Evolutionary conservation across 2,113 vertebrate species (phyloP).

Genomic region (Brachypodius melanocephalos): DNA sequence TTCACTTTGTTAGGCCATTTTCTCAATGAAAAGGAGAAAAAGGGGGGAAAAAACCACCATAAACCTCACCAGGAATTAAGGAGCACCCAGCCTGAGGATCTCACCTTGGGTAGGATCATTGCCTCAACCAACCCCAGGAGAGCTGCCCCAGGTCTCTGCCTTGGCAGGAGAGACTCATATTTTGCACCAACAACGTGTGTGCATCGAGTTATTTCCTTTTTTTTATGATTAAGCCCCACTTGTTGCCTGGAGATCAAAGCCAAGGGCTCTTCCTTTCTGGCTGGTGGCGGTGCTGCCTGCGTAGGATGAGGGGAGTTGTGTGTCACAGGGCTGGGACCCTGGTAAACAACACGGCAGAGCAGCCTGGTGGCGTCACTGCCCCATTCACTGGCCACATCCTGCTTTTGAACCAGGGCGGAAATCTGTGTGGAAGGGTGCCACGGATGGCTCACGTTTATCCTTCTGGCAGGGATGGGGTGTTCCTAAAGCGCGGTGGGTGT

Average conservation of each 20-base stretch:
- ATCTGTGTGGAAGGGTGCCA: rapidly evolving
- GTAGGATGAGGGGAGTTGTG: background rate
- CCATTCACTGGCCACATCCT: background rate
- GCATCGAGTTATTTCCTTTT: background rate
- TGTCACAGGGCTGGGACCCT: background rate
- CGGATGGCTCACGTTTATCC: rapidly evolving
- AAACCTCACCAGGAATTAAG: background rate
- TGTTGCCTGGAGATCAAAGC: background rate
- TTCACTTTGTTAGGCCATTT: background rate
- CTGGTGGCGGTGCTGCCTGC: background rate
- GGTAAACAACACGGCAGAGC: background rate
- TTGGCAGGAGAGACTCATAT: background rate
- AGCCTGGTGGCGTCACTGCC: background rate
- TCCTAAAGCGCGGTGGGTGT: rapidly evolving
- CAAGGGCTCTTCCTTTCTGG: background rate
- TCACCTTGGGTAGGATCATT: rapidly evolving
- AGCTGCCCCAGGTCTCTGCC: background rate
- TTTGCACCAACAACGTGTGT: background rate
- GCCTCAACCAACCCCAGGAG: rapidly evolving
- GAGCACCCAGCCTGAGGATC: background rate
- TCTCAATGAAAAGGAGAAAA: background rate
- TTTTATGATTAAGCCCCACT: background rate
- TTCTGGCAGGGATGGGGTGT: background rate
- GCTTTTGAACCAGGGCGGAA: background rate
- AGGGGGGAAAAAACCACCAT: rapidly evolving